Conservation (phyloP, 2,888 invertebrate species). For the Dryococelus australis region DNA sequence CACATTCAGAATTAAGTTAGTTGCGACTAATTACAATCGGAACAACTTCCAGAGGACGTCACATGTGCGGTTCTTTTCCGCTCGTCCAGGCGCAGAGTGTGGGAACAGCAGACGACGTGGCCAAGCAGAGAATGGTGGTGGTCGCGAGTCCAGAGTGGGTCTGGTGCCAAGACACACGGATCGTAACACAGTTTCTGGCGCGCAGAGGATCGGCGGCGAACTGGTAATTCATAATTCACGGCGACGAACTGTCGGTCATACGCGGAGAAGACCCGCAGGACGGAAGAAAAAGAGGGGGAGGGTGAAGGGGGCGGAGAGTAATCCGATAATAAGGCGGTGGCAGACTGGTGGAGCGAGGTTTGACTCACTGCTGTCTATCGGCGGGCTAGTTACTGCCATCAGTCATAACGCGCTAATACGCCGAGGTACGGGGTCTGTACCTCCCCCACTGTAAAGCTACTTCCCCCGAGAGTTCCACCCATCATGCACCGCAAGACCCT, state of each 20-base stretch:
- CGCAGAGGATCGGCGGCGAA: neutral
- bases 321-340: constrained; percentile 7
- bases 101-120: too few species aligned
- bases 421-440: neutral
- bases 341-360: neutral
- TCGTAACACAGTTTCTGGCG: neutral
- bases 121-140: too few species aligned
- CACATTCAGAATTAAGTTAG: too few species aligned
- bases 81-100: too few species aligned
- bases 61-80: too few species aligned
- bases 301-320: neutral
- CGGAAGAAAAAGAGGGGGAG: neutral
- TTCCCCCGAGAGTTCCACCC: neutral
- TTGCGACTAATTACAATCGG: too few species aligned
- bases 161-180: too few species aligned
- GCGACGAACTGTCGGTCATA: constrained; percentile 4
- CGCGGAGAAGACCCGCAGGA: neutral
- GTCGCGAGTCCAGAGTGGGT: too few species aligned
- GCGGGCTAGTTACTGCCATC: constrained; percentile 10
- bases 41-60: too few species aligned
- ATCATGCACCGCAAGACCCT: constrained; percentile 10
- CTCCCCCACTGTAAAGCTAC: neutral
- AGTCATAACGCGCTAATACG: constrained; percentile 7
- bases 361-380: constrained; percentile 2
- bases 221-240: neutral